Evolutionary conservation across 2,113 vertebrate species (phyloP), one percentile per base, ranked within the genome.

Genomic region (Andinoacara biseriatus): DNA sequence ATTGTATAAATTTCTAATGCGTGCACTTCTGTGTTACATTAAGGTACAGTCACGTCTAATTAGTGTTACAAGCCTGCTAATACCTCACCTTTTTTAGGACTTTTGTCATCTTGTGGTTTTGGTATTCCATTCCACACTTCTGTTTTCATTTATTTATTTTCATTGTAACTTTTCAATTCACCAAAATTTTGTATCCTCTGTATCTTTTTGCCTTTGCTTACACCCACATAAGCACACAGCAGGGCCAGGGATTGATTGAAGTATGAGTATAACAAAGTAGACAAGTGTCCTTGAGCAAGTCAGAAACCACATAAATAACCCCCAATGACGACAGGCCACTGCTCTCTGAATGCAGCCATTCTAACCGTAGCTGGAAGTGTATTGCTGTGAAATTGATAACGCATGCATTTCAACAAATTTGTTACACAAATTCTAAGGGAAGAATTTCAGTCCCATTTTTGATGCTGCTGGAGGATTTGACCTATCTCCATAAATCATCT

Each of bases 271-370:
- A 81, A 90, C 77, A 81, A 90, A 92, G 77, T 80, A 88, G 80
- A 84, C 74, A 31, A 82, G 87, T 88, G 89, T 93, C 90, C 91
- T 92, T 92, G 91, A 92, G 82, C 85, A 26, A 78, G 88, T 76
- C 83, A 85, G 74, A 84, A 87, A 83, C 38, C 3, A 24, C 75
- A 92, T 90, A 89, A 83, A 87, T 89, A 92, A 74, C 80, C 83
- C 52, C 26, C 31, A 43, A 72, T 38, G 81, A 86, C 76, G 80
- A 82, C 77, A 49, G 61, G 43, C 86, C 54, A 14, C 74, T 84
- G 69, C 74, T 74, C n/a, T 62, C 40, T 61, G 62, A 84, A 84
- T 56, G 78, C 78, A 81, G 76, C 20, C 9, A 0, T 63, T 76
- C 77, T 56, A 22, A 49, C 67, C 43, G 24, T n/a, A n/a, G 20